Conservation (phyloP, 2,888 invertebrate species). For the Diarsia dahlii region DNA sequence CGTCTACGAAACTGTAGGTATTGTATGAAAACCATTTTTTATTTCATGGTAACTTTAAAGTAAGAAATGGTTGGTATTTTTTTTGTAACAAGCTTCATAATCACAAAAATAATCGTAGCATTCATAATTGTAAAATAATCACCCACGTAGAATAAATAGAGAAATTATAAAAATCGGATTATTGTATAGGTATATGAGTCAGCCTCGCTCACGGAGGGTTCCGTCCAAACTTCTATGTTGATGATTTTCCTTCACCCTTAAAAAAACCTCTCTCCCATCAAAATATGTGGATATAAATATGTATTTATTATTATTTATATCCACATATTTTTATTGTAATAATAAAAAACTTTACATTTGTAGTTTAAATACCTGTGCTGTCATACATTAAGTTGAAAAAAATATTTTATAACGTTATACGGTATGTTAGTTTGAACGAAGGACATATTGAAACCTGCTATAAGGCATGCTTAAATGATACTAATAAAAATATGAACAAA, state of each 20-base stretch:
- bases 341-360: not conserved
- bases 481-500: too few species aligned
- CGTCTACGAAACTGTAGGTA: conserved; percentile 21
- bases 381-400: too few species aligned
- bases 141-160: not conserved
- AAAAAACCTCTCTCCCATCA: too few species aligned
- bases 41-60: not conserved
- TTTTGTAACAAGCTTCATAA: not conserved
- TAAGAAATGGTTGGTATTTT: not conserved
- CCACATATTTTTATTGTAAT: too few species aligned
- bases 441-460: too few species aligned
- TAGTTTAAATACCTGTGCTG: not conserved
- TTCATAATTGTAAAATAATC: not conserved
- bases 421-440: too few species aligned
- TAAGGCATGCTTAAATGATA: too few species aligned
- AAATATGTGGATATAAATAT: too few species aligned
- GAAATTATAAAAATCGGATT: not conserved
- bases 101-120: not conserved
- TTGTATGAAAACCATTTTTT: not conserved
- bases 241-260: not conserved
- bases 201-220: not conserved
- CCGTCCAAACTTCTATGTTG: not conserved
- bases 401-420: too few species aligned
- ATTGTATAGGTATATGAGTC: not conserved
- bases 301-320: too few species aligned